Evolutionary conservation across 2,888 invertebrate species (phyloP), one percentile per base, ranked within the genome.

Genomic region (Dysmachus trigonus): DNA sequence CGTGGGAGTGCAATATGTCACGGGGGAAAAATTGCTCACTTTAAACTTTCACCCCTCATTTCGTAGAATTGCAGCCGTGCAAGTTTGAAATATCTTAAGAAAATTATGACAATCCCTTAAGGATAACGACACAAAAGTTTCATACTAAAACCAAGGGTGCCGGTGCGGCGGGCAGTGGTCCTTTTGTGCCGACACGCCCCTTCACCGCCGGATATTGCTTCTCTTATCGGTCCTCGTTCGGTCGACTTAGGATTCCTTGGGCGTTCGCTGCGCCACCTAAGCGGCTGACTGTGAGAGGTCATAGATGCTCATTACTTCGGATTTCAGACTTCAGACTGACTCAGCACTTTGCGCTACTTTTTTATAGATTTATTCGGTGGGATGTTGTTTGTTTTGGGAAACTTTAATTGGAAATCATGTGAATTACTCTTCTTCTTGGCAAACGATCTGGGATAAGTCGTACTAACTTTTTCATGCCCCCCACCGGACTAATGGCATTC

Each of bases 1-100:
- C 77, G 62, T 85, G 41, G 74, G 85, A 79, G 85, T 85, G 85
- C 85, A 85, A 85, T 85, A 85, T 85, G 85, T 85, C 85, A 85
- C 85, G 74, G 38, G 85, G 85, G 85, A 85, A 77, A 85, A 85
- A 85, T 85, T 85, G 85, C 77, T 79, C 85, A 85, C 85, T 85
- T 85, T 76, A 85, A 77, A 77, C 77, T 85, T 85, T 85, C 77
- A 33, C 47, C 53, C 51, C 73, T 85, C 53, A 30, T 51, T 73
- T 74, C 74, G 47, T 30, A 33, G 76, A 85, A 85, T 84, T 84
- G 73, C 73, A 71, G 41, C 72, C 41, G 62, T 38, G 71, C 72
- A 84, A 84, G 73, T 73, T 84, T 71, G 84, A 84, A 84, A 84
- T 84, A 62, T 84, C 84, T 84, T 73, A 31, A 84, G 84, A 84